Evolutionary conservation across 2,888 invertebrate genomes (phyloP).

Genomic region (Ethmia dodecea): DNA sequence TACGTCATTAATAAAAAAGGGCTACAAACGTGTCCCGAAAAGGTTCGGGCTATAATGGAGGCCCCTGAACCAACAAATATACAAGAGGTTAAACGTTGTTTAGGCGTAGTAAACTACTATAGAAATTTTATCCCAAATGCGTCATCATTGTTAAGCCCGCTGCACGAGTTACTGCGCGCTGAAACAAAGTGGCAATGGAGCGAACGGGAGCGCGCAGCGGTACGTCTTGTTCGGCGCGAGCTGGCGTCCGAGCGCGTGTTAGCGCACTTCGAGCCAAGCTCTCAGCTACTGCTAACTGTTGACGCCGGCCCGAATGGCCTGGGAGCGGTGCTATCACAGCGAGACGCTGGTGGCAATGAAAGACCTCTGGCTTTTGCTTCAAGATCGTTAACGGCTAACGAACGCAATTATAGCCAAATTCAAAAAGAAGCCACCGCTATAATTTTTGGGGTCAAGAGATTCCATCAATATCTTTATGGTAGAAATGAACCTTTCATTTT

Average conservation of each 20-base stretch:
- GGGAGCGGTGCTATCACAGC: constrained; percentile 17
- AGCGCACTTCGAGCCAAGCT: constrained; percentile 12
- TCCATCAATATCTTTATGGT: constrained; percentile 10
- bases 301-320: constrained; percentile 22
- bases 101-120: constrained; percentile 22
- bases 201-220: constrained; percentile 7
- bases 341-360: constrained; percentile 10
- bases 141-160: constrained; percentile 12
- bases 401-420: constrained; percentile 20
- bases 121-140: constrained; percentile 18
- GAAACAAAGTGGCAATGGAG: constrained; percentile 13
- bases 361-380: constrained; percentile 18
- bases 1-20: constrained; percentile 19
- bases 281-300: constrained; percentile 8
- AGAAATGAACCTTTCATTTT: constrained; percentile 13
- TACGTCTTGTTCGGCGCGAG: constrained; percentile 7
- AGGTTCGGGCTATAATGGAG: constrained; percentile 22
- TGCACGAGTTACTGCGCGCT: constrained; percentile 15
- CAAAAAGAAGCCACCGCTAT: constrained; percentile 20
- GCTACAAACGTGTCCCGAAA: constrained; percentile 15
- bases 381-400: constrained; percentile 13
- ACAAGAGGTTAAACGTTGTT: constrained; percentile 20
- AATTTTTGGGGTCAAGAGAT: neutral
- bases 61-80: constrained; percentile 19
- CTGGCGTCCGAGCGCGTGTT: constrained; percentile 11